Evolutionary conservation across 2,113 vertebrate species (phyloP).

Genomic region (Neoarius graeffei): DNA sequence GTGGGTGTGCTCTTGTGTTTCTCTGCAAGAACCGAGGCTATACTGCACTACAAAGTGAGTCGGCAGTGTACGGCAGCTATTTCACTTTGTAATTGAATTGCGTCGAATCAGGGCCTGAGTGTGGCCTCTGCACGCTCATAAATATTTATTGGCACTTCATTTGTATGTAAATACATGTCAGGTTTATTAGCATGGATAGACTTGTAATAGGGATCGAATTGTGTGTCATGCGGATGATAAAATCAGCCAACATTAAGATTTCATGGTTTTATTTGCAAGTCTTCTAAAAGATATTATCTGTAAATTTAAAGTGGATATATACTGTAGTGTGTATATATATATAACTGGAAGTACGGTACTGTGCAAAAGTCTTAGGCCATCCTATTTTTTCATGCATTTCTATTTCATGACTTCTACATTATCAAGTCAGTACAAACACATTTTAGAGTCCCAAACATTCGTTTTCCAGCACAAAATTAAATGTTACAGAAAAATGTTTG

Average conservation of each 20-base stretch:
- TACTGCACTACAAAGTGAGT: not conserved
- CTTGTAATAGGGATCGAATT: not conserved
- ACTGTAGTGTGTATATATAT: not conserved
- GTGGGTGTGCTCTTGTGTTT: slow-evolving; percentile 24
- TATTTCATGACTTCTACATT: too few relatives aligned
- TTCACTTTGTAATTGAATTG: slow-evolving; percentile 14
- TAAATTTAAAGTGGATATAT: not conserved
- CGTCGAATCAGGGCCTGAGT: not conserved
- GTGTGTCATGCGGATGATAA: not conserved
- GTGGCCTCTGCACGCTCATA: slow-evolving; percentile 2
- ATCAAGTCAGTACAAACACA: too few relatives aligned
- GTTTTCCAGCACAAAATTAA: too few relatives aligned
- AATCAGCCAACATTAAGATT: not conserved
- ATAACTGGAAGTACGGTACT: not conserved
- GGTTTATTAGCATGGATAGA: not conserved
- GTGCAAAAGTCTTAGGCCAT: too few relatives aligned
- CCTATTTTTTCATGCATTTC: too few relatives aligned
- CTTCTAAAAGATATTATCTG: not conserved
- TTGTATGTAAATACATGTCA: slow-evolving; percentile 6
- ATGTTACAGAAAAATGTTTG: too few relatives aligned
- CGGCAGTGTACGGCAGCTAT: not conserved
- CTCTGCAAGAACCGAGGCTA: not conserved
- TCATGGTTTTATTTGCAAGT: not conserved
- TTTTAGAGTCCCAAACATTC: too few relatives aligned
- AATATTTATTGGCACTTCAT: slow-evolving; percentile 1